phyloP scores from a whole-genome alignment of 2,113 vertebrate genomes.

The Pangasianodon hypophthalmus region DNA sequence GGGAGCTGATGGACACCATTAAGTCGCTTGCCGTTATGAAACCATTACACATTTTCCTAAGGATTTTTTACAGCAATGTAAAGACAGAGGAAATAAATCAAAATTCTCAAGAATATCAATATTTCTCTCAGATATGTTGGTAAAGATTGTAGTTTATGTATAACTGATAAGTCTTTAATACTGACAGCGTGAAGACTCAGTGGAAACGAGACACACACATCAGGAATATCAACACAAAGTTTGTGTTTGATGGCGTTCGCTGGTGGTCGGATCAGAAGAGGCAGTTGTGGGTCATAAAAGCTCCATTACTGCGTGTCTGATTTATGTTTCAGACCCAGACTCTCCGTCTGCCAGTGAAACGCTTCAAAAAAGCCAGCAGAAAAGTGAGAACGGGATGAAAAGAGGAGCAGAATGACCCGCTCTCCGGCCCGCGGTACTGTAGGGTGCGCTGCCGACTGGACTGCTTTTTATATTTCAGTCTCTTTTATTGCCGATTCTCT shows the following conservation, averaged over 20 bases:
- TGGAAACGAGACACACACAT: too few species aligned
- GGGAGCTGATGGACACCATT: too few species aligned
- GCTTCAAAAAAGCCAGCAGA: neutral
- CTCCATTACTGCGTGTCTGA: neutral
- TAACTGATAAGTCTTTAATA: too few species aligned
- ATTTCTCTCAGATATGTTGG: too few species aligned
- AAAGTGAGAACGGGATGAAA: conserved; percentile 1
- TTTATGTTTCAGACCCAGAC: neutral
- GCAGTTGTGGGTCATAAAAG: neutral
- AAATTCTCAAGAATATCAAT: too few species aligned
- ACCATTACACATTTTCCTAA: too few species aligned
- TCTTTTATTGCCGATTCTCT: conserved; percentile 9
- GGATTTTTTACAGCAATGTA: too few species aligned
- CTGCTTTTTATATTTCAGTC: neutral
- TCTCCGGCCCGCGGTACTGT: neutral
- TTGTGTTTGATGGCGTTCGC: neutral
- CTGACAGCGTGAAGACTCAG: too few species aligned
- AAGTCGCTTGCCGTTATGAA: too few species aligned
- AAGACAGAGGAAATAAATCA: too few species aligned
- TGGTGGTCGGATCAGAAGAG: neutral
- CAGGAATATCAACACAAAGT: neutral
- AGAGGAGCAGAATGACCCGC: neutral
- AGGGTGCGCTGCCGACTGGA: neutral
- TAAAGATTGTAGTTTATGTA: too few species aligned
- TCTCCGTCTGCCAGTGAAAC: neutral